A percentile compares a stretch with the other conserved stretches of the same genome.
These are phyloP conservation scores for Macrocentrus cingulum DNA, from an alignment of 1,140 invertebrate genomes.

Conservation along the genomic window DNA sequence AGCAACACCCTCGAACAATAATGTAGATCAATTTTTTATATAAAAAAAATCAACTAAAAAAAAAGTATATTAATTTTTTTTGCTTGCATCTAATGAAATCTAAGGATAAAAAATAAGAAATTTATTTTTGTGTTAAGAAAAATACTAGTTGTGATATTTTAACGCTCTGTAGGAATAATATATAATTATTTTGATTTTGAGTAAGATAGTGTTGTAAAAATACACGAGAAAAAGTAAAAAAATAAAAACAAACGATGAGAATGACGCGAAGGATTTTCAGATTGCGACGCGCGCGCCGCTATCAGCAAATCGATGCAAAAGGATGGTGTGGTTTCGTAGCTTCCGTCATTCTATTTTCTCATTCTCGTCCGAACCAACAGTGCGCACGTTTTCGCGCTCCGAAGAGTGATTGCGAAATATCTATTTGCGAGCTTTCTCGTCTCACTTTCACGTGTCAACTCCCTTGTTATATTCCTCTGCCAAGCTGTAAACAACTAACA, in stretches of 20 bases:
- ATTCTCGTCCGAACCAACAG: constrained; percentile 26
- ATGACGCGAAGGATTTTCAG: constrained; percentile 9
- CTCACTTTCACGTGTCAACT: too few species aligned
- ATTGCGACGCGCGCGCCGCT: constrained; percentile 34
- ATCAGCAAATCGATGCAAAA: constrained; percentile 39
- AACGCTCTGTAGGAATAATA: constrained; percentile 52
- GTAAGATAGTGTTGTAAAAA: background rate
- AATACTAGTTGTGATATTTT: constrained; percentile 51
- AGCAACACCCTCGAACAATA: too few species aligned
- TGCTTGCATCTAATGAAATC: too few species aligned
- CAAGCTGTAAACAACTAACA: too few species aligned
- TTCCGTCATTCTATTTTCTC: constrained; percentile 6
- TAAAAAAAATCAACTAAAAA: too few species aligned
- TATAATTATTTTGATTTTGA: constrained; percentile 50
- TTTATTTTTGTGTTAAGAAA: too few species aligned
- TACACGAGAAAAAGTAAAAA: background rate
- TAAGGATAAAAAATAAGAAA: too few species aligned
- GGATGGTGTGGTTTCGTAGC: constrained; percentile 15
- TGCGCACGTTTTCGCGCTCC: constrained; percentile 27
- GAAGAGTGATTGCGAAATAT: too few species aligned
- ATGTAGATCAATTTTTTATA: too few species aligned
- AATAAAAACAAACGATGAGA: background rate
- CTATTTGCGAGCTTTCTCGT: background rate
- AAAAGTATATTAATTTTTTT: too few species aligned
- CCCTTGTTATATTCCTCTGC: too few species aligned